phyloP scores from a whole-genome alignment of 1,140 invertebrate genomes.

The Musca vetustissima region DNA sequence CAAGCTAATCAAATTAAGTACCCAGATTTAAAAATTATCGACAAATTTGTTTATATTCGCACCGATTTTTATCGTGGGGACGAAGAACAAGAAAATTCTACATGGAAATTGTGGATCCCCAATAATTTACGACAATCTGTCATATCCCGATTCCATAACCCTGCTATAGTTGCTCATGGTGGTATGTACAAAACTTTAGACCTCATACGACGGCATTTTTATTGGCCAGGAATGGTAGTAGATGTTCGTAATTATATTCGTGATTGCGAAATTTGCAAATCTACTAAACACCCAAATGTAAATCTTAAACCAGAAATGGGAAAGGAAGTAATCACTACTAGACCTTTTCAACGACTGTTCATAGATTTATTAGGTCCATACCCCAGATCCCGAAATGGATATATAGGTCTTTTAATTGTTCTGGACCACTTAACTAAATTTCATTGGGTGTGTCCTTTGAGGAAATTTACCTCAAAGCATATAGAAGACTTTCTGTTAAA shows the following conservation, averaged over 20 bases:
- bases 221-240: not conserved
- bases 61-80: not conserved
- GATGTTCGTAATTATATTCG: not conserved
- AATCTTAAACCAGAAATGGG: not conserved
- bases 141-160: not conserved
- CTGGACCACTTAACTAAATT: no score
- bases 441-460: no score
- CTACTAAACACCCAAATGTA: no score
- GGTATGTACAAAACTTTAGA: not conserved
- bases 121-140: not conserved
- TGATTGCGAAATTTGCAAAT: no score
- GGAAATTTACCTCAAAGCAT: not conserved
- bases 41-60: not conserved
- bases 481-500: not conserved
- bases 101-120: not conserved
- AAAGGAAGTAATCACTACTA: no score
- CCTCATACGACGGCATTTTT: no score
- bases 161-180: not conserved
- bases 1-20: not conserved
- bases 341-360: not conserved
- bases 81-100: not conserved
- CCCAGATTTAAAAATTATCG: not conserved
- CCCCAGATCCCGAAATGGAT: not conserved
- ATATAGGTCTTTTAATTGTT: conserved; percentile 1
- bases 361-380: not conserved